Conservation (phyloP, 2,113 vertebrate genomes). For the Dicerorhinus sumatrensis region DNA sequence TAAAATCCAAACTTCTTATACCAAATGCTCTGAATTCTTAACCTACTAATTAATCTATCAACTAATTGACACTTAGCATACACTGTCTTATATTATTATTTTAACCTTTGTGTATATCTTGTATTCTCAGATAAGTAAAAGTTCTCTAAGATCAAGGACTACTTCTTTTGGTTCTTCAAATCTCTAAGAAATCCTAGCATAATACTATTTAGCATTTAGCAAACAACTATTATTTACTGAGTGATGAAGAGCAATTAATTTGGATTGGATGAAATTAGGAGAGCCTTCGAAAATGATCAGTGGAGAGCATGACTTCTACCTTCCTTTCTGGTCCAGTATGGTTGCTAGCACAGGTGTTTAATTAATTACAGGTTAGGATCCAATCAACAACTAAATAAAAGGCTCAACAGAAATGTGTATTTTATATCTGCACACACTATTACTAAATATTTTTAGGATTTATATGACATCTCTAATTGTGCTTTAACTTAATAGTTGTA, state of each 20-base stretch:
- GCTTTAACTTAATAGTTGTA: conserved; percentile 28
- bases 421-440: background rate
- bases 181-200: background rate
- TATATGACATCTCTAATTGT: background rate
- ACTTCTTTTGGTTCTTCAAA: conserved; percentile 30
- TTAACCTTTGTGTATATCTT: conserved; percentile 12
- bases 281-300: background rate
- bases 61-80: background rate
- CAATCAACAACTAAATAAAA: conserved; percentile 1
- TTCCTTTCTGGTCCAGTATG: background rate
- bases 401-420: background rate
- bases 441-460: conserved; percentile 44
- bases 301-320: background rate
- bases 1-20: conserved; percentile 52
- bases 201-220: background rate
- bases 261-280: background rate
- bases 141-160: background rate
- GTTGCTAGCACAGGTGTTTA: background rate
- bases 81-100: background rate
- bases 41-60: background rate
- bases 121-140: conserved; percentile 20
- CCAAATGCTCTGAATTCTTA: conserved; percentile 50
- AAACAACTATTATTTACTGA: background rate
- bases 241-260: conserved; percentile 2
- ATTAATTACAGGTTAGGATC: background rate